Base-by-base conservation (phyloP, 2,888 invertebrate genomes). In the Aporophyla nigra region DNA sequence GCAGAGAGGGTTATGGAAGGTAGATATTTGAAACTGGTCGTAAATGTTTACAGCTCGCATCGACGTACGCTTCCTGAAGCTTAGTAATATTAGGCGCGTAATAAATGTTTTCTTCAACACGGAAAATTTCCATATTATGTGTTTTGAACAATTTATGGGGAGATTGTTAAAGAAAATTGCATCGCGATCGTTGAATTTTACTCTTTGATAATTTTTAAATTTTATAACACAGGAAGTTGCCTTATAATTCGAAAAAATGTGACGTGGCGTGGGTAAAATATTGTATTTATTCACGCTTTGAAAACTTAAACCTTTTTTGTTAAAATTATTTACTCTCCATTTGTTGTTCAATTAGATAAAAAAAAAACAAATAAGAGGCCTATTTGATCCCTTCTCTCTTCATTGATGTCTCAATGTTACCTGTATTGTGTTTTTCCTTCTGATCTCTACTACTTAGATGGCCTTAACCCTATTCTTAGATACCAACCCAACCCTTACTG, bases 41-140 rank as follows among this genome's bases (percentile, higher is more conserved):
- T 96, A 92, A 93, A 93, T 96, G 96, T 96, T 94, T 92, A 94
- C 93, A 93, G 94, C 94, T 96, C 93, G 94, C 94, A 95, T 95
- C 95, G 93, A 95, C 95, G 95, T 96, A 89, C 89, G 96, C 96
- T 96, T 96, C 93, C 95, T 93, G 94, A 94, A 90, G 96, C 96
- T 96, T 96, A 95, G 96, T 96, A 96, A 93, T 93, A 93, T 93
- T 96, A 96, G 96, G 96, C 96, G 95, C 94, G 96, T 96, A 96
- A 96, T 96, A 95, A 94, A 96, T 96, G 96, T 96, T 94, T 95
- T 95, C 94, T 96, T 96, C 93, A 94, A 89, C 90, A 93, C 90
- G 91, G 92, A 93, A 92, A 90, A 90, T 91, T 93, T 93, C 90
- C 88, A 92, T 90, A 91, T 76, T 88, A 82, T 93, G 90, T 92